Base-by-base conservation (phyloP, 2,797 vertebrate species). In the Cirrhinus mrigala region DNA sequence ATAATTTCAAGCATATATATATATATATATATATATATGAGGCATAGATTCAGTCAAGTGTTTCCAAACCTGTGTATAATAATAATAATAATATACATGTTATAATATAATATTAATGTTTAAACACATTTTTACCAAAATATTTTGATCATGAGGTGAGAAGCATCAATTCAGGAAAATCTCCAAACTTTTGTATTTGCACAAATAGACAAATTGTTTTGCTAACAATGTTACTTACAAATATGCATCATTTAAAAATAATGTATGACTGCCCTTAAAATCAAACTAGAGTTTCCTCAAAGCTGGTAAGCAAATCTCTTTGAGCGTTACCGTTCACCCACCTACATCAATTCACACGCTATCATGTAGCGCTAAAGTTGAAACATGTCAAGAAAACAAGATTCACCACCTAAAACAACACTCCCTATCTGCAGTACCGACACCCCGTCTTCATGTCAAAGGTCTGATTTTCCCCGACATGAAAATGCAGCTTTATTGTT, bases 401-500 rank as follows among this genome's bases (percentile, higher is more conserved):
- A 78, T 78, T 7, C 56, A 27, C 8, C 76, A 62, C 4, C 76
- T 27, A 60, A 2, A 78, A 44, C 12, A 78, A 78, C 76, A 62
- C 76, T 78, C 56, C 37, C 66, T 46, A 24, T 85, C 66, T 71
- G 52, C 16, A 22, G 69, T 3, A 16, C 74, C 0, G 24, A 48
- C 62, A 50, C 50, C 20, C 54, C 1, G 6, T 48, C 66, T 24
- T 54, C 22, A 54, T 62, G 48, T 14, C 20, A 69, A 69, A 84
- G 12, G 16, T 50, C 64, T 20, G 37, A 33, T 79, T 78, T 24
- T 79, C 29, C 73, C 29, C 48, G 56, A 60, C 29, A 54, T 27
- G 46, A 79, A 58, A 85, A 79, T 66, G 71, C 37, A 56, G 37
- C 50, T 75, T 74, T 11, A 50, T 44, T 79, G 74, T 78, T 84